Evolutionary conservation across 2,797 vertebrate species (phyloP), one percentile per base, ranked within the genome.

Genomic region (Brachyalestes nurse): DNA sequence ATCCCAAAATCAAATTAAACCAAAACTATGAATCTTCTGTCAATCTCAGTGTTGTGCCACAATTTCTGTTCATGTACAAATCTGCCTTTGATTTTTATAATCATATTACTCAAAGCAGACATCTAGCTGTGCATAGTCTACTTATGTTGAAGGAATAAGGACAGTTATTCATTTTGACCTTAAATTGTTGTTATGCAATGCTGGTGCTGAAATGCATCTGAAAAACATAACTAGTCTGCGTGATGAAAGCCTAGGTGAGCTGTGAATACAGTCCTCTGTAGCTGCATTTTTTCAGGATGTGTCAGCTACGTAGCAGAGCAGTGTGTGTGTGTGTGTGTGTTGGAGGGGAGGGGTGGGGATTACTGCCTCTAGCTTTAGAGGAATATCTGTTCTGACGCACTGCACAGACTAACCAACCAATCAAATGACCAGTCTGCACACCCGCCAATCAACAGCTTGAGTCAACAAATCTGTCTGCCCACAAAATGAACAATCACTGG

Each of bases 341-440:
- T 66, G 38, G 42, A 79, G 84, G 89, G 90, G 91, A 88, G 13
- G 13, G 42, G 47, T 16, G 81, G 81, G 75, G 78, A 90, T 90
- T 76, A 77, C 64, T 75, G 81, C 84, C 86, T 85, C 61, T 85
- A 80, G 51, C 53, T 74, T 64, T 77, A 65, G 86, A 79, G 84
- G 69, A 87, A 89, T n/a, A 0, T 86, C 72, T 84, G 78, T 82
- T 58, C 72, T 21, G 85, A 90, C 87, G 82, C 66, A 66, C 53
- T 86, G 83, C 80, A 81, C 28, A 81, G 25, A 57, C 51, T 34
- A 74, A 55, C 53, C 47, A 23, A 42, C 65, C 75, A 70, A 77
- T 73, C 47, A 64, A 47, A 62, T 55, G 55, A 75, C 65, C 47
- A 16, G 55, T 55, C 61, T 76, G 62, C 10, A 19, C 72, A 40